Percentiles rank a stretch among this genome's conserved stretches.
These are phyloP conservation scores for Actias luna DNA, from an alignment of 2,888 invertebrate genomes.

Conservation along the genomic window DNA sequence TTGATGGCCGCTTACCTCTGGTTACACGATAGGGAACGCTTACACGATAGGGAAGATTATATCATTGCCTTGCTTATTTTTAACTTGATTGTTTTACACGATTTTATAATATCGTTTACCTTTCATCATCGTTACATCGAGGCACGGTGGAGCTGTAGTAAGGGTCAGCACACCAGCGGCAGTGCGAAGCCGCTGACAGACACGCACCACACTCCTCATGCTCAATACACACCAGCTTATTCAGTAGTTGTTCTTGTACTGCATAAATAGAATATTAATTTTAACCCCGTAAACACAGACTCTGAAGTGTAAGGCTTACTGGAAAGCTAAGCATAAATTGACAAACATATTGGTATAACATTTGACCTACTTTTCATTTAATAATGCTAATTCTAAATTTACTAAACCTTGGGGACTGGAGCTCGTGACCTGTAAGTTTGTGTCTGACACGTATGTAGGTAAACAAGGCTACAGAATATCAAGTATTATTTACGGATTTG, in stretches of 20 bases:
- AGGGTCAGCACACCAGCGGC: conserved; percentile 76
- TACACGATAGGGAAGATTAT: too few species aligned
- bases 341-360: not conserved
- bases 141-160: conserved; percentile 59
- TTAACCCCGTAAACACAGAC: not conserved
- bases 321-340: not conserved
- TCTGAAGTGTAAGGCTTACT: not conserved
- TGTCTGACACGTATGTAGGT: not conserved
- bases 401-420: not conserved
- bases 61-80: not conserved
- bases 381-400: not conserved
- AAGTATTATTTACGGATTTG: not conserved
- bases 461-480: not conserved
- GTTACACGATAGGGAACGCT: not conserved
- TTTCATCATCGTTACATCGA: conserved; percentile 69
- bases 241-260: conserved; percentile 59
- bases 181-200: conserved; percentile 66
- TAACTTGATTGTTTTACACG: not conserved
- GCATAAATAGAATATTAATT: conserved; percentile 18
- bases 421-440: not conserved
- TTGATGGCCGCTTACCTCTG: too few species aligned
- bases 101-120: conserved; percentile 39
- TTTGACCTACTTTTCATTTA: not conserved
- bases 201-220: conserved; percentile 70
- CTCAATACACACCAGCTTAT: conserved; percentile 69